Base-by-base conservation (phyloP, 2,113 vertebrate genomes). In the Eupsittula cactorum region DNA sequence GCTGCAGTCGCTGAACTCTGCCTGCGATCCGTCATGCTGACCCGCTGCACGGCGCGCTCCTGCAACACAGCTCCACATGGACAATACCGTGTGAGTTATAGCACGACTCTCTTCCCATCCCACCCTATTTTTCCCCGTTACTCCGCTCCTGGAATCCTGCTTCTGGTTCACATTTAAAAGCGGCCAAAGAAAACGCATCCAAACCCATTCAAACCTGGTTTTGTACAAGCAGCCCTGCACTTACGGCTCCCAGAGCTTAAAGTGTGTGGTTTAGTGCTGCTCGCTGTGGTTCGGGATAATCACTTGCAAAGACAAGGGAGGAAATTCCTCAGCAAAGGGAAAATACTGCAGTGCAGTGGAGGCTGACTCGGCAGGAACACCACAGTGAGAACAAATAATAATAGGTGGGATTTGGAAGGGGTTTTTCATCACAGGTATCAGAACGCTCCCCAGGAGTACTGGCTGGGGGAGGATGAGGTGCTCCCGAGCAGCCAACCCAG, bases 401-500 rank as follows among this genome's bases (percentile, higher is more conserved):
- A 11, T 0, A 17, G 2, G 1, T 18, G 88, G 67, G 70, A 37
- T 2, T 10, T 3, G 20, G 4, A 19, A 42, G 68, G 80, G 20
- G 71, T 24, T 67, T 3, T 39, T 80, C 50, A 1, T 3, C 6
- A 0, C 57, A 24, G 74, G 84, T 71, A 37, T 3, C 7, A 6
- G 9, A 69, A 8, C 0, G 8, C 33, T 31, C n/a, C 18, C 23
- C 28, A 0, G 1, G 3, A 4, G 17, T 0, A 3, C 39, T 35
- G 86, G 29, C 35, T 6, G 57, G 27, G 33, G 86, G 42, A 80
- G 78, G 74, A 60, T 0, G 7, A 55, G 79, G 60, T 2, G 3
- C n/a, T 44, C n/a, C 2, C 2, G 2, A 46, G 35, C 11, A 1
- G 37, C 83, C 59, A 0, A 8, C 37, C 1, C 84, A 12, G 60